A percentile compares a stretch with the other conserved stretches of the same genome.
Conservation (phyloP, 2,797 vertebrate genomes). For the Thaleichthys pacificus region DNA sequence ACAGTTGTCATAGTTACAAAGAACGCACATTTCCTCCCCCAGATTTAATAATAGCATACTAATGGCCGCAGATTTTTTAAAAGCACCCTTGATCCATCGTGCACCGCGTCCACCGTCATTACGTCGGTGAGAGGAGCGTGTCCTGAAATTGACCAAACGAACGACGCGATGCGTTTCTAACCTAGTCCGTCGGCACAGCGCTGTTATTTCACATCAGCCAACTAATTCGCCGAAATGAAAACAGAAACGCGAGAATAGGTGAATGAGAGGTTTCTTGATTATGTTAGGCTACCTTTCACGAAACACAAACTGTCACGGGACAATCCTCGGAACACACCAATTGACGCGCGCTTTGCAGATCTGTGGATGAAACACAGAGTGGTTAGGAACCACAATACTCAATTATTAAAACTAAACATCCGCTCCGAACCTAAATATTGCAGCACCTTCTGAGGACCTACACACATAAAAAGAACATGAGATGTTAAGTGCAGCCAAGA, state of each 20-base stretch:
- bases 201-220: no score
- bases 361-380: background rate
- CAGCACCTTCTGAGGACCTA: slow-evolving; percentile 7
- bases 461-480: slow-evolving; percentile 3
- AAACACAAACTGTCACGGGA: no score
- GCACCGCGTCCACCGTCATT: background rate
- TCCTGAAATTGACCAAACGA: no score
- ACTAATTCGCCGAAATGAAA: no score
- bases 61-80: slow-evolving; percentile 23
- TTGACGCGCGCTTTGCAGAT: no score
- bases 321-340: background rate
- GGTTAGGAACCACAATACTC: slow-evolving; percentile 14
- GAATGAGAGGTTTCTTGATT: background rate
- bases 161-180: no score
- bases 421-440: slow-evolving; percentile 37
- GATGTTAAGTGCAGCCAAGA: background rate
- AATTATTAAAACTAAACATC: slow-evolving; percentile 45
- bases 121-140: background rate
- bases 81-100: slow-evolving; percentile 7
- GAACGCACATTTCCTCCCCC: background rate
- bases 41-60: slow-evolving; percentile 17
- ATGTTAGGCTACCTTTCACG: no score
- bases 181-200: no score
- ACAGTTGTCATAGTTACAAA: slow-evolving; percentile 17
- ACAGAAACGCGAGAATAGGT: background rate